These are phyloP conservation scores for Zaprionus capensis DNA, from an alignment of 1,140 invertebrate species.

Conservation along the genomic window DNA sequence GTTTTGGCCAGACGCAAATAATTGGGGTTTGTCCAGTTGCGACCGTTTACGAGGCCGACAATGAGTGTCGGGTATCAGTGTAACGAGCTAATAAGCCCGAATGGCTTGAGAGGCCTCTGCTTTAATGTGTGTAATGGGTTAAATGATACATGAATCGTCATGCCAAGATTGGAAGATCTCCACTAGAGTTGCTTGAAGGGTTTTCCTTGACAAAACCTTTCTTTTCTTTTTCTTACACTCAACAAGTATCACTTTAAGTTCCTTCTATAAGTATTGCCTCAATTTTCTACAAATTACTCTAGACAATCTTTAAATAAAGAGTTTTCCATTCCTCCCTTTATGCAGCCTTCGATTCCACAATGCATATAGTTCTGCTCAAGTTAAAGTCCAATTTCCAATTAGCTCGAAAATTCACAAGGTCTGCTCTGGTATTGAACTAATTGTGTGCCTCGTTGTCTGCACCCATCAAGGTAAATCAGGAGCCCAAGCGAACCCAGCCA, in stretches of 20 bases:
- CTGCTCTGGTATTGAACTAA: constrained; percentile 5
- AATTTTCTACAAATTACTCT: no score
- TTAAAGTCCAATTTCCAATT: not conserved
- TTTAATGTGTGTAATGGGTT: not conserved
- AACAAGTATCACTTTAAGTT: not conserved
- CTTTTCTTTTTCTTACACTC: no score
- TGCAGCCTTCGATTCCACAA: not conserved
- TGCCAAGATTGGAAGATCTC: no score
- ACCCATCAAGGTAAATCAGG: constrained; percentile 29
- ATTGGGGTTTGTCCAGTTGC: constrained; percentile 38
- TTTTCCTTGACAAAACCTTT: not conserved
- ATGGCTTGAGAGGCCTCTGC: not conserved
- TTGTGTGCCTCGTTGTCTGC: constrained; percentile 1
- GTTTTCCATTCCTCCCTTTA: no score
- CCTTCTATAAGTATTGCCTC: not conserved
- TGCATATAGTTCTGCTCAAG: not conserved
- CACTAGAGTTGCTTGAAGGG: no score
- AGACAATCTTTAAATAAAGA: no score
- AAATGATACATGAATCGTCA: not conserved
- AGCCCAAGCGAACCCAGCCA: not conserved
- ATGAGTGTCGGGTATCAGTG: constrained; percentile 11
- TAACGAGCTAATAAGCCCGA: constrained; percentile 42
- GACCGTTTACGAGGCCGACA: constrained; percentile 25
- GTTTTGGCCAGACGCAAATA: constrained; percentile 29
- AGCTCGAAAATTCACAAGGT: not conserved